phyloP scores from a whole-genome alignment of 2,888 invertebrate genomes.

The Eupelmus urozonus region DNA sequence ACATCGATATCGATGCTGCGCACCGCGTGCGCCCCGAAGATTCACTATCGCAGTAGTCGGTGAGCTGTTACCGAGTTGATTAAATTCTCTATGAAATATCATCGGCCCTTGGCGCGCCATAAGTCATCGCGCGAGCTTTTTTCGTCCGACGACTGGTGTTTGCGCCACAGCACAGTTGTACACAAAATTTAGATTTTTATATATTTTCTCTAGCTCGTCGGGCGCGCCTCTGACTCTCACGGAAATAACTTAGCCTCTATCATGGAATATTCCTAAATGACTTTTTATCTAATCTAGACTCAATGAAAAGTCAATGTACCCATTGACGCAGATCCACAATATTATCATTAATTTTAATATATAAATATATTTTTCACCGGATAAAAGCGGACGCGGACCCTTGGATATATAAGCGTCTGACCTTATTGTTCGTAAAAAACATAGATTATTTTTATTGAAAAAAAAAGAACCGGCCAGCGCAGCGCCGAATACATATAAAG shows the following conservation, averaged over 20 bases:
- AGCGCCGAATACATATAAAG: too few species aligned
- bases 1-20: conserved; percentile 28
- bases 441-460: too few species aligned
- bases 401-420: too few species aligned
- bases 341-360: too few species aligned
- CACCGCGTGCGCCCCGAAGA: not conserved
- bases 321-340: too few species aligned
- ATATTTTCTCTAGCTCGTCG: too few species aligned
- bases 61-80: conserved; percentile 25
- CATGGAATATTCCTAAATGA: conserved; percentile 16
- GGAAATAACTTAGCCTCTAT: not conserved
- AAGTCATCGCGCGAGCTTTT: conserved; percentile 11
- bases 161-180: not conserved
- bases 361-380: too few species aligned
- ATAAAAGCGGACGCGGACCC: too few species aligned
- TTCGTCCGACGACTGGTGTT: not conserved
- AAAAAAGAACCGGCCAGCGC: too few species aligned
- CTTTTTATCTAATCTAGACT: conserved; percentile 1
- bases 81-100: conserved; percentile 49
- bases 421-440: too few species aligned
- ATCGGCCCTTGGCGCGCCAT: not conserved
- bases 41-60: not conserved
- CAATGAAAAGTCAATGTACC: conserved; percentile 22
- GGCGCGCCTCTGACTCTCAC: too few species aligned
- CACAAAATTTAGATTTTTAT: conserved; percentile 26